Evolutionary conservation across 37 sponge, comb jelly and placozoan species (phyloP).

Genomic region (Crambe crambe): DNA sequence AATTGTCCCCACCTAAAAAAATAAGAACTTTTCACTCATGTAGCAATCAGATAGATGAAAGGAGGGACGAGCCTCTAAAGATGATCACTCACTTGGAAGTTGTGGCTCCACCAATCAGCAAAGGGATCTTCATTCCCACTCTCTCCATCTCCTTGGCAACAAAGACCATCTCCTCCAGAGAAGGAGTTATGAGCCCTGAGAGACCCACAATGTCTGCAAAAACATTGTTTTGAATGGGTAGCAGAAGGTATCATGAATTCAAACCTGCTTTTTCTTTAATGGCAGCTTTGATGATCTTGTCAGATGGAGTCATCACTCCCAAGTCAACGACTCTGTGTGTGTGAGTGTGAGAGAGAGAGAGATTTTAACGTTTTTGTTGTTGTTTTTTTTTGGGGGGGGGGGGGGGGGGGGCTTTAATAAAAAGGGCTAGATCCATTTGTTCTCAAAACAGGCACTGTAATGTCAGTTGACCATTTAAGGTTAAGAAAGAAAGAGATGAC

Average conservation of each 20-base stretch:
- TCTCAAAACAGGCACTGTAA: too few species aligned
- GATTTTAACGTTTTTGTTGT: too few species aligned
- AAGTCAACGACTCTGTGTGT: slow-evolving; percentile 86
- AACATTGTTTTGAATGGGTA: background rate
- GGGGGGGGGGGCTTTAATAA: too few species aligned
- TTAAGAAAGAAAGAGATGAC: too few species aligned
- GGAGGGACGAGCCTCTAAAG: too few species aligned
- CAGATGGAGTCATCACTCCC: slow-evolving; percentile 97
- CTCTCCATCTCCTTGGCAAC: slow-evolving; percentile 98
- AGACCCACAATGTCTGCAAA: slow-evolving; percentile 71
- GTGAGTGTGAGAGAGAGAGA: too few species aligned
- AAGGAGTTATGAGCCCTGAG: slow-evolving; percentile 96
- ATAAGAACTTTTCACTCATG: too few species aligned
- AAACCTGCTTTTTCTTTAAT: slow-evolving; percentile 85
- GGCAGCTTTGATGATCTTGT: slow-evolving; percentile 92
- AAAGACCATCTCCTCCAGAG: slow-evolving; percentile 95
- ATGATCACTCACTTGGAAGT: slow-evolving; percentile 81
- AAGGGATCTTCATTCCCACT: slow-evolving; percentile 67
- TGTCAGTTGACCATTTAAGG: too few species aligned
- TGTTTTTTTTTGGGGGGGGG: too few species aligned
- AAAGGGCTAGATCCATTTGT: too few species aligned
- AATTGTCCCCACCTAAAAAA: too few species aligned
- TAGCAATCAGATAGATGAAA: too few species aligned
- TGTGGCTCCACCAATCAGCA: slow-evolving; percentile 98
- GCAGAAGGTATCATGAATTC: background rate